Evolutionary conservation across 1,140 invertebrate species (phyloP).

Genomic region (Pseudomyrmex flavicornis): DNA sequence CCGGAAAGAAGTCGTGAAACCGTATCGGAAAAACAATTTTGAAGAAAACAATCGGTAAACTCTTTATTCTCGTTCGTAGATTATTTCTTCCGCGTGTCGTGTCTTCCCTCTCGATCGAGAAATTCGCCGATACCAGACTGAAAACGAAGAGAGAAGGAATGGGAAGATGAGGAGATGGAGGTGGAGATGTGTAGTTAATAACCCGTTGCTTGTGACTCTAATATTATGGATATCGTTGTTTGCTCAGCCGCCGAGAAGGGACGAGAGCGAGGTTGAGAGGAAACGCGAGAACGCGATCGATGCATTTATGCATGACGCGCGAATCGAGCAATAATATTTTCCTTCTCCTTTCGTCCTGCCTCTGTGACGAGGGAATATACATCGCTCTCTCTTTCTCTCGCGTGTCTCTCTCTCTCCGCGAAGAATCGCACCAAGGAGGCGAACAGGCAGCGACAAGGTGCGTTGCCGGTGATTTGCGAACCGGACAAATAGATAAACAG

Average conservation of each 20-base stretch:
- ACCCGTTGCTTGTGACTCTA: slow-evolving; percentile 73
- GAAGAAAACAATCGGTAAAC: neutral
- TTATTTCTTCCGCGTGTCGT: slow-evolving; percentile 1
- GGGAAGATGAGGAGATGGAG: slow-evolving; percentile 8
- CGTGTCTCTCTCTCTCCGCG: slow-evolving; percentile 1
- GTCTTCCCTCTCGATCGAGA: neutral
- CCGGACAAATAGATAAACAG: slow-evolving; percentile 52
- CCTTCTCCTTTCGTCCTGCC: slow-evolving; percentile 69
- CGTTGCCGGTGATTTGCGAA: slow-evolving; percentile 31
- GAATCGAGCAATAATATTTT: slow-evolving; percentile 78
- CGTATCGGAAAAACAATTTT: neutral
- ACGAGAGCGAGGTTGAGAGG: slow-evolving; percentile 57
- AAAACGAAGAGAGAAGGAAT: slow-evolving; percentile 28
- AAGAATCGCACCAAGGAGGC: slow-evolving; percentile 33
- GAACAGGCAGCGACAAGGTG: slow-evolving; percentile 3
- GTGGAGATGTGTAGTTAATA: slow-evolving; percentile 64
- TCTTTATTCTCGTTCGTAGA: neutral
- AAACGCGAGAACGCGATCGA: slow-evolving; percentile 71
- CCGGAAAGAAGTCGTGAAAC: neutral
- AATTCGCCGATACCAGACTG: slow-evolving; percentile 33
- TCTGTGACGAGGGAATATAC: slow-evolving; percentile 24
- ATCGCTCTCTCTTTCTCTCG: neutral
- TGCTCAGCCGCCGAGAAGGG: slow-evolving; percentile 69
- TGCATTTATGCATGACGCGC: slow-evolving; percentile 78
- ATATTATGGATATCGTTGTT: slow-evolving; percentile 75